A percentile compares a stretch with the other conserved stretches of the same genome.
phyloP scores from a whole-genome alignment of 2,888 invertebrate genomes.

The Ramazzottius varieornatus region DNA sequence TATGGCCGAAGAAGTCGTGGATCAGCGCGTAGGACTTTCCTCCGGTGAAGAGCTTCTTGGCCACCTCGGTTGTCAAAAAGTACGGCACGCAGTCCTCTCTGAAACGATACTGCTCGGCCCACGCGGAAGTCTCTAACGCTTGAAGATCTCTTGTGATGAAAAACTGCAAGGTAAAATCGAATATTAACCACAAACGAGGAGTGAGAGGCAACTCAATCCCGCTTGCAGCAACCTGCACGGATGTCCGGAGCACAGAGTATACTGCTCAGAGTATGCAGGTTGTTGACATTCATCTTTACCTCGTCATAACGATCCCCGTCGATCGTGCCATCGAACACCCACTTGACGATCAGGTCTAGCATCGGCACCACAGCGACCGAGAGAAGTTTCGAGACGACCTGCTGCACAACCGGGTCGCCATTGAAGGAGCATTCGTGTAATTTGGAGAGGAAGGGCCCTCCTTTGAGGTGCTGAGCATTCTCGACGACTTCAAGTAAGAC shows the following conservation, averaged over 20 bases:
- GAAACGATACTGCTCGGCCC: not conserved
- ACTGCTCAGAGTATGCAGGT: no score
- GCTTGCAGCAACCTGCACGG: no score
- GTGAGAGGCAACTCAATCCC: no score
- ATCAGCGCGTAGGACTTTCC: not conserved
- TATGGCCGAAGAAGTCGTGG: not conserved
- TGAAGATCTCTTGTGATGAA: not conserved
- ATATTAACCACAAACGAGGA: not conserved
- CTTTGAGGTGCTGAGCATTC: not conserved
- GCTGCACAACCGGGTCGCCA: not conserved
- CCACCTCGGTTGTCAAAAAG: not conserved
- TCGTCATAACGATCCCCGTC: not conserved
- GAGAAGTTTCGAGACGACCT: not conserved
- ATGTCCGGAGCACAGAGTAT: no score
- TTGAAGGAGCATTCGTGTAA: not conserved
- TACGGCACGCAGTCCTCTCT: not conserved
- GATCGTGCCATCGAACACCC: not conserved
- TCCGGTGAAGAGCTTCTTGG: not conserved
- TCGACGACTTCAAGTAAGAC: not conserved
- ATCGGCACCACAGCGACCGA: not conserved
- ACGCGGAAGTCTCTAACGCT: not conserved
- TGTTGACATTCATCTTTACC: no score
- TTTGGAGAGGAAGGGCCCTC: not conserved
- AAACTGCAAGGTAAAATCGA: not conserved
- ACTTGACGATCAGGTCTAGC: not conserved